Percentiles rank a stretch among this genome's conserved stretches.
Evolutionary conservation across 2,888 invertebrate genomes (phyloP).

Genomic region (Acanthoscelides obtectus): DNA sequence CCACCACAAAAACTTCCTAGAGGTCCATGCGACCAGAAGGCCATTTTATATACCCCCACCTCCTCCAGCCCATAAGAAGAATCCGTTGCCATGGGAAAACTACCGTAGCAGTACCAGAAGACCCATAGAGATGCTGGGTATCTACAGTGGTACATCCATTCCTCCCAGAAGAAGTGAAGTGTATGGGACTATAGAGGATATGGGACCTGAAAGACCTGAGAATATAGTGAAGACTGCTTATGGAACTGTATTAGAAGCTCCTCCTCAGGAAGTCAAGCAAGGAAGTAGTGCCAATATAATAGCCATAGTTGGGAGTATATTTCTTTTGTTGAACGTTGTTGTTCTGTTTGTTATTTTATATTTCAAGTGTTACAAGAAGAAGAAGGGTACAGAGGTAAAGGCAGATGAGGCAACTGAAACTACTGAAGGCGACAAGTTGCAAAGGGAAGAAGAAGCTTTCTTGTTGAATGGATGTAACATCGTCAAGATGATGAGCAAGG

Average conservation of each 20-base stretch:
- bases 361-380: conserved; percentile 58
- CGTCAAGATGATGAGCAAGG: conserved; percentile 53
- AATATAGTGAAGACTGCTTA: conserved; percentile 26
- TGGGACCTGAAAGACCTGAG: conserved; percentile 22
- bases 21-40: background rate
- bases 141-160: conserved; percentile 1
- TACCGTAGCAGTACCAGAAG: conserved; percentile 1
- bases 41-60: conserved; percentile 12
- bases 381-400: conserved; percentile 43
- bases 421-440: conserved; percentile 30
- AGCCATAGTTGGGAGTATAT: conserved; percentile 62
- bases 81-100: conserved; percentile 17
- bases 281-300: conserved; percentile 54
- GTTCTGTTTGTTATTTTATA: conserved; percentile 61
- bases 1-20: background rate
- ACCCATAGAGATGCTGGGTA: conserved; percentile 11
- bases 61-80: conserved; percentile 17
- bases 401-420: conserved; percentile 47
- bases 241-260: conserved; percentile 45
- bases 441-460: conserved; percentile 48
- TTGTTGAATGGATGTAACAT: conserved; percentile 53
- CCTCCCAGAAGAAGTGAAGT: conserved; percentile 5
- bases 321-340: conserved; percentile 69
- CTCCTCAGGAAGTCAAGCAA: conserved; percentile 36
- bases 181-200: conserved; percentile 20